phyloP scores from a whole-genome alignment of 2,113 vertebrate genomes.

The Eubucco bourcierii region DNA sequence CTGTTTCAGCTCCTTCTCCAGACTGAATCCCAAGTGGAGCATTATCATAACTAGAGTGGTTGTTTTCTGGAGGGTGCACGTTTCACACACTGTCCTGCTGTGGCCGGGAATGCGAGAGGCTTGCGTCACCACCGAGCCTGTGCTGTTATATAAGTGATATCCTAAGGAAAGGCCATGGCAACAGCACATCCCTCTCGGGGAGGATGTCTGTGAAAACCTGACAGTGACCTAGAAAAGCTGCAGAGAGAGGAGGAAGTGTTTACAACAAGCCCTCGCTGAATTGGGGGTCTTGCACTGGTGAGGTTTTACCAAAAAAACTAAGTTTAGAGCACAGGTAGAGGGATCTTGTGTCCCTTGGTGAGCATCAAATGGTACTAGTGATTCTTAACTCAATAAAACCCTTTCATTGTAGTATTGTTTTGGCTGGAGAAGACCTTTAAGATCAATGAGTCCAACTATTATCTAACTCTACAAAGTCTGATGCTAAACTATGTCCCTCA shows the following conservation, averaged over 20 bases:
- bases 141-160: background rate
- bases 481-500: no score
- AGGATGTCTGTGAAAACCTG: background rate
- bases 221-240: background rate
- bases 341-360: background rate
- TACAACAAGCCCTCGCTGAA: background rate
- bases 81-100: conserved; percentile 41
- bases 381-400: background rate
- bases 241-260: background rate
- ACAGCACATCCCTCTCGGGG: background rate
- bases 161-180: conserved; percentile 8
- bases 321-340: background rate
- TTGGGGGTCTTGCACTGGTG: background rate
- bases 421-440: no score
- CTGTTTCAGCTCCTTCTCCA: background rate
- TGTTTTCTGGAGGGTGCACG: background rate
- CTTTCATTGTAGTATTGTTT: background rate
- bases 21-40: background rate
- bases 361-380: background rate
- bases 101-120: background rate
- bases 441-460: no score
- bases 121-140: background rate
- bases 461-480: no score
- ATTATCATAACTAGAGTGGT: background rate
- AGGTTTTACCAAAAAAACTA: background rate